phyloP scores from a whole-genome alignment of 2,797 vertebrate genomes.

The Acanthopagrus latus region DNA sequence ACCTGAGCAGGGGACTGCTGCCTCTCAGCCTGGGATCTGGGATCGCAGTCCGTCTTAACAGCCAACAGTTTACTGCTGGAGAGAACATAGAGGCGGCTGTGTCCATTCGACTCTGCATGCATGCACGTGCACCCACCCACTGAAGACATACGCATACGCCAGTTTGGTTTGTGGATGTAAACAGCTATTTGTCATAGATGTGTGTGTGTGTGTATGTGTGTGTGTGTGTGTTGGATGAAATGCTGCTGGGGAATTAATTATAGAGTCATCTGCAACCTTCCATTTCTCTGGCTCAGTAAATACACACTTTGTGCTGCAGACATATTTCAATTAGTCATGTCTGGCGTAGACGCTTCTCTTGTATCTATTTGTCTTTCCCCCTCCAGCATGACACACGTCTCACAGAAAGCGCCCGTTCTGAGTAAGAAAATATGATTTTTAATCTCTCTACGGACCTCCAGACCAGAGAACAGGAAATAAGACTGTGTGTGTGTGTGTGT shows the following conservation, averaged over 20 bases:
- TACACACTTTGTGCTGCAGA: constrained; percentile 22
- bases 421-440: constrained; percentile 44
- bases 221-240: constrained; percentile 46
- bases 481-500: constrained; percentile 40
- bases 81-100: constrained; percentile 76
- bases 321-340: constrained; percentile 56
- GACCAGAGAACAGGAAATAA: constrained; percentile 57
- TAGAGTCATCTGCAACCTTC: constrained; percentile 42
- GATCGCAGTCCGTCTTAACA: constrained; percentile 56
- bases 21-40: constrained; percentile 57
- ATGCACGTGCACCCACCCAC: constrained; percentile 65
- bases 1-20: constrained; percentile 72
- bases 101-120: constrained; percentile 72
- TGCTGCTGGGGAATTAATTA: constrained; percentile 54
- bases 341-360: constrained; percentile 40
- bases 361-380: constrained; percentile 15
- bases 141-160: constrained; percentile 44
- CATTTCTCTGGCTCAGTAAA: constrained; percentile 52
- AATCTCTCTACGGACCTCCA: constrained; percentile 25
- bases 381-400: constrained; percentile 7
- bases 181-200: constrained; percentile 58
- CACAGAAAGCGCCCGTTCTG: not conserved
- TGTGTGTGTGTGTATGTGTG: constrained; percentile 34
- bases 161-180: constrained; percentile 55
- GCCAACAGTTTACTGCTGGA: constrained; percentile 67